Conservation (phyloP, 2,797 vertebrate species). For the Denticeps clupeoides region DNA sequence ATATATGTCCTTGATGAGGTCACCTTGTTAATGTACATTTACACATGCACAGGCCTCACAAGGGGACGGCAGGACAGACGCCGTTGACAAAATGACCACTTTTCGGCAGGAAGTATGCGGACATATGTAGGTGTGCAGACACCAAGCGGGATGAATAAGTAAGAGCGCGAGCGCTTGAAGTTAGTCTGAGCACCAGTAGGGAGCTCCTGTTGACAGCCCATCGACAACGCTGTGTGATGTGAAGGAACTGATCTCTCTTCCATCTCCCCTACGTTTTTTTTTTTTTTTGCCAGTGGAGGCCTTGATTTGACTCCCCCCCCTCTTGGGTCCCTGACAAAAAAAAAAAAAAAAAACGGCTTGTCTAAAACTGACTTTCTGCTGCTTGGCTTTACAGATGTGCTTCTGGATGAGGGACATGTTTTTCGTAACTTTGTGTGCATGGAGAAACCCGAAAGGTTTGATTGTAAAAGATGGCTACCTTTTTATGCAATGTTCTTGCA, state of each 20-base stretch:
- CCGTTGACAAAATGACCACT: no score
- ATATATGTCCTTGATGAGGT: no score
- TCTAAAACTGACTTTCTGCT: conserved; percentile 9
- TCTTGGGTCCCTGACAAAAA: conserved; percentile 7
- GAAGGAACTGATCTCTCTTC: conserved; percentile 10
- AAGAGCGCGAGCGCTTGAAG: not conserved
- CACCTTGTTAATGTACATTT: no score
- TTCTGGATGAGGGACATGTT: conserved; percentile 2
- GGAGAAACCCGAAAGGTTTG: not conserved
- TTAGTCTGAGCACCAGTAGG: not conserved
- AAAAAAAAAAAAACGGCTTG: conserved; percentile 13
- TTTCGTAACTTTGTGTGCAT: not conserved
- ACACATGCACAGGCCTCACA: no score
- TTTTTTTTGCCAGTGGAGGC: conserved; percentile 4
- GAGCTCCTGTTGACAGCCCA: conserved; percentile 6
- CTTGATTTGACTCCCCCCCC: not conserved
- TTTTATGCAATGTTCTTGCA: no score
- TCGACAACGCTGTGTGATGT: conserved; percentile 10
- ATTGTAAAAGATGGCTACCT: no score
- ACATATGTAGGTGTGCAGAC: not conserved
- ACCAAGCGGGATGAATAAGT: not conserved
- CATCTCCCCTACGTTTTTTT: conserved; percentile 3
- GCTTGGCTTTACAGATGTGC: not conserved
- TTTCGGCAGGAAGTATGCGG: no score
- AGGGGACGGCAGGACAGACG: no score